Evolutionary conservation across 2,888 invertebrate genomes (phyloP).

Genomic region (Petrophora chlorosata): DNA sequence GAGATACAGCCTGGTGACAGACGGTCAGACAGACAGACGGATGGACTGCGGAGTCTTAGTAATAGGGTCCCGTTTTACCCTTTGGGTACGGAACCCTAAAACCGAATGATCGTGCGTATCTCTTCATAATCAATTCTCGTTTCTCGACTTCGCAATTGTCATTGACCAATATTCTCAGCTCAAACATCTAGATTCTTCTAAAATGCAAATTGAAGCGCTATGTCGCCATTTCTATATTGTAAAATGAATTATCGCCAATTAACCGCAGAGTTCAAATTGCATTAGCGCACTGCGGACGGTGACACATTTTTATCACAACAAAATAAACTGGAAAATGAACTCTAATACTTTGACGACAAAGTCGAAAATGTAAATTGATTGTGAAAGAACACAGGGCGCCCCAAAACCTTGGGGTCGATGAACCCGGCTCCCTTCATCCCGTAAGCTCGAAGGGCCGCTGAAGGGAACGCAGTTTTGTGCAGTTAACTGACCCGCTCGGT

Average conservation of each 20-base stretch:
- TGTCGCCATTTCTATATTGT: background rate
- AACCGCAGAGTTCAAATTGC: constrained; percentile 1
- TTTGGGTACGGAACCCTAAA: too few species aligned
- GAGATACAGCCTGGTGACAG: too few species aligned
- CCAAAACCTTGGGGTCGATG: constrained; percentile 26
- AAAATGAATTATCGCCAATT: background rate
- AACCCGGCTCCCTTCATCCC: constrained; percentile 22
- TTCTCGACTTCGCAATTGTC: too few species aligned
- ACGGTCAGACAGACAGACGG: too few species aligned
- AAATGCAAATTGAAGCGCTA: too few species aligned
- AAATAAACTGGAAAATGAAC: constrained; percentile 10
- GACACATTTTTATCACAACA: background rate
- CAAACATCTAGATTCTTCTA: background rate
- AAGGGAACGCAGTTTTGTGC: background rate
- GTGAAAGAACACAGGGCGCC: constrained; percentile 11
- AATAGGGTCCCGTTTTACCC: too few species aligned
- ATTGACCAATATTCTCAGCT: background rate
- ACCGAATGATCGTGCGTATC: too few species aligned
- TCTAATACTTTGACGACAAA: constrained; percentile 7
- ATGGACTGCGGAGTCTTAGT: too few species aligned
- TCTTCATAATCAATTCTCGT: too few species aligned
- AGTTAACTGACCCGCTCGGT: background rate
- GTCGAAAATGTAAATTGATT: constrained; percentile 1
- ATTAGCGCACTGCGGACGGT: background rate
- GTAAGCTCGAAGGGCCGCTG: background rate